Evolutionary conservation across 2,888 invertebrate species (phyloP).

Genomic region (Diarsia mendica): DNA sequence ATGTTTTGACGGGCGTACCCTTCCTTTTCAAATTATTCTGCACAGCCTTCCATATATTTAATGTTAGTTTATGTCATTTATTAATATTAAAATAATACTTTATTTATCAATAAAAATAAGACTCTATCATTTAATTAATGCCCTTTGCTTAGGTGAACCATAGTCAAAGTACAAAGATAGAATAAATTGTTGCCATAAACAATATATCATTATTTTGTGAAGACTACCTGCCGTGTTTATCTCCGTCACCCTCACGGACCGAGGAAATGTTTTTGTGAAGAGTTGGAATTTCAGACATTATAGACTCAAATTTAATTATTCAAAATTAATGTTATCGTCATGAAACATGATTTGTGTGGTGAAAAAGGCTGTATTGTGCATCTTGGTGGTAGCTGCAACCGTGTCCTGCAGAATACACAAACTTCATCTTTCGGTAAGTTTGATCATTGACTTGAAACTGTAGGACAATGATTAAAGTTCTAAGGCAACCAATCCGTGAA

Average conservation of each 20-base stretch:
- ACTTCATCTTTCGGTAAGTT: conserved; percentile 82
- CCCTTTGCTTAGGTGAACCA: too few species aligned
- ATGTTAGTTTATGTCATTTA: too few species aligned
- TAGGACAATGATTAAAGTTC: conserved; percentile 17
- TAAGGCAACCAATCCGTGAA: conserved; percentile 9
- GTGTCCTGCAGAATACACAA: conserved; percentile 85
- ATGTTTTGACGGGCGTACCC: too few species aligned
- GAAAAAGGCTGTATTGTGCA: conserved; percentile 69
- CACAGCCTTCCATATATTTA: too few species aligned
- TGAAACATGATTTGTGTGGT: conserved; percentile 80
- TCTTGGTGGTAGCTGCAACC: conserved; percentile 71
- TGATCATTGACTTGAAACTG: conserved; percentile 22
- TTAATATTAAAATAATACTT: too few species aligned
- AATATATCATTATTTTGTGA: neutral
- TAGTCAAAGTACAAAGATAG: too few species aligned
- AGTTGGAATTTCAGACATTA: conserved; percentile 33
- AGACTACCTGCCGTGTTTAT: conserved; percentile 48
- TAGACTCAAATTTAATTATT: conserved; percentile 27
- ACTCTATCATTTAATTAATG: too few species aligned
- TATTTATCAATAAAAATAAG: too few species aligned
- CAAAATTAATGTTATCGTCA: conserved; percentile 64
- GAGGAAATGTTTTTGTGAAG: conserved; percentile 56
- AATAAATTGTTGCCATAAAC: too few species aligned
- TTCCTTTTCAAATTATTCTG: too few species aligned
- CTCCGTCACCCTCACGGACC: conserved; percentile 65